Percentiles rank a stretch among this genome's conserved stretches.
Evolutionary conservation across 2,113 vertebrate species (phyloP).

Genomic region (Thryonomys swinderianus): DNA sequence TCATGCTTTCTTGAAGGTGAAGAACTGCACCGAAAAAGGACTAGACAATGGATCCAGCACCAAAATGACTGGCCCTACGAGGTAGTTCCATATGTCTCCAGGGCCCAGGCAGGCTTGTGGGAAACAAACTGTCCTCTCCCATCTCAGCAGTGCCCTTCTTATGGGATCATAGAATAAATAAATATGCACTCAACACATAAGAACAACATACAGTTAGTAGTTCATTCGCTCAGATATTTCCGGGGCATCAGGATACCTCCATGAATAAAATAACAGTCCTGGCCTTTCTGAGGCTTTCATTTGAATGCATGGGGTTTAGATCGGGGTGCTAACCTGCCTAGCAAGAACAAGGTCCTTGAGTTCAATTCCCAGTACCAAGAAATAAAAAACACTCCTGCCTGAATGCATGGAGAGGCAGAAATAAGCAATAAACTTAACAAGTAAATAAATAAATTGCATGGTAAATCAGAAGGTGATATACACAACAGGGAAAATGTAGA

Average conservation of each 20-base stretch:
- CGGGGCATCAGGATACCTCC: neutral
- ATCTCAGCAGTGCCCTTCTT: neutral
- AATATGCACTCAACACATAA: neutral
- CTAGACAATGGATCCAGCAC: neutral
- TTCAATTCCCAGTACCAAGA: too few relatives aligned
- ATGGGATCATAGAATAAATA: neutral
- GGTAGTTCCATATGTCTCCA: too few relatives aligned
- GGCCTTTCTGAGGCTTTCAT: neutral
- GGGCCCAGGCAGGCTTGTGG: neutral
- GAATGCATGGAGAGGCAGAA: neutral
- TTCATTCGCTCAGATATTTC: neutral
- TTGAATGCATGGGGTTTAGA: neutral
- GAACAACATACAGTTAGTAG: neutral
- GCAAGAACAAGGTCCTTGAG: too few relatives aligned
- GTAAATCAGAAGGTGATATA: slow-evolving; percentile 24
- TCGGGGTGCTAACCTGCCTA: too few relatives aligned
- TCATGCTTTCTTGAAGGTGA: neutral
- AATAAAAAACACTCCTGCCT: neutral
- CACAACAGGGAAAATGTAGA: neutral
- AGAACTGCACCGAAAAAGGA: slow-evolving; percentile 2
- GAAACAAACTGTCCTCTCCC: neutral
- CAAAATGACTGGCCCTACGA: neutral
- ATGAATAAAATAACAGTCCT: slow-evolving; percentile 32
- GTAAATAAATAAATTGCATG: neutral
- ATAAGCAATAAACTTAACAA: slow-evolving; percentile 22